phyloP scores from a whole-genome alignment of 2,888 invertebrate species.

The Dyspetes luteomarginatus region DNA sequence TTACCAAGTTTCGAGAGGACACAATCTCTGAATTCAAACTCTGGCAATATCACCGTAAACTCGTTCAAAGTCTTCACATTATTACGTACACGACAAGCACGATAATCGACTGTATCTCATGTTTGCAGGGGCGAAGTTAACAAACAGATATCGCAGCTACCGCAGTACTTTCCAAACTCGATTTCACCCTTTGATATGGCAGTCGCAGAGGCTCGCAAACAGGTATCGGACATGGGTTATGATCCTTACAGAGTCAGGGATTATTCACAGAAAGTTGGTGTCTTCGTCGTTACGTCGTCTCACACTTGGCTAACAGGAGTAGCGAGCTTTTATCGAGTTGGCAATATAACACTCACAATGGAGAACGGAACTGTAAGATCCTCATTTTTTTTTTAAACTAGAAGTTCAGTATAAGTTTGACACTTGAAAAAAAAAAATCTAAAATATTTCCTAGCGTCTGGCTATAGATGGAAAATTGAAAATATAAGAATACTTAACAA shows the following conservation, averaged over 20 bases:
- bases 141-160: constrained; percentile 88
- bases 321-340: constrained; percentile 92
- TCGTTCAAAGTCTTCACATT: background rate
- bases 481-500: background rate
- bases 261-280: constrained; percentile 88
- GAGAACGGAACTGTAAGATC: constrained; percentile 87
- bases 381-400: background rate
- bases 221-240: constrained; percentile 87
- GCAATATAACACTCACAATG: constrained; percentile 90
- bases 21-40: background rate
- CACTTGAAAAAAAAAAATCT: background rate
- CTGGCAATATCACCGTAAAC: background rate
- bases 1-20: background rate
- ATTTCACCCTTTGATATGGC: constrained; percentile 94
- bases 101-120: constrained; percentile 7
- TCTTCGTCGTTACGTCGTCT: constrained; percentile 88
- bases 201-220: constrained; percentile 89
- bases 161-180: constrained; percentile 92
- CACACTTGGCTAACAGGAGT: constrained; percentile 92
- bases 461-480: background rate
- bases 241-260: constrained; percentile 92
- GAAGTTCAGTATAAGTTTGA: background rate
- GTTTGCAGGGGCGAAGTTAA: constrained; percentile 88
- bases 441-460: background rate
- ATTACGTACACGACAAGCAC: background rate